Conservation (phyloP, 2,113 vertebrate genomes). For the Larimichthys crocea region DNA sequence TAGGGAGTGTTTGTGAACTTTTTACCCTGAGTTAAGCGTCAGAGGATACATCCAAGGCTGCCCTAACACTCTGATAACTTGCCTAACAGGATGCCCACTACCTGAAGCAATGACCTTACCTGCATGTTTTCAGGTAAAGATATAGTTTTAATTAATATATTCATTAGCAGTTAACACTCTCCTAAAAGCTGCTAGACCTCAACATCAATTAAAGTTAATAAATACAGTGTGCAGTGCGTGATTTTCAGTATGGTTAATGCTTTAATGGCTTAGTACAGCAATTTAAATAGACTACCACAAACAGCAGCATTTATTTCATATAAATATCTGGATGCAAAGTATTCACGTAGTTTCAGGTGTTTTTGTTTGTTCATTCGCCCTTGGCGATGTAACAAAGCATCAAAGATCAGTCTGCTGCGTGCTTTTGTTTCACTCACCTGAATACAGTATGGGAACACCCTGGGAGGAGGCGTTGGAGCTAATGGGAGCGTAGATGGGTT, state of each 20-base stretch:
- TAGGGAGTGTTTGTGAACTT: background rate
- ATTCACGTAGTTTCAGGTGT: background rate
- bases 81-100: background rate
- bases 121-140: background rate
- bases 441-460: slow-evolving; percentile 89
- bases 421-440: slow-evolving; percentile 66
- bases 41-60: background rate
- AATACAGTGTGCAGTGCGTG: no score
- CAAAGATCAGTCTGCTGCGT: slow-evolving; percentile 1
- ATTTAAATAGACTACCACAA: background rate
- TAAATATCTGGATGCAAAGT: background rate
- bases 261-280: no score
- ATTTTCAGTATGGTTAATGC: background rate
- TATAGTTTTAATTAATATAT: background rate
- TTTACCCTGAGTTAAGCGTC: background rate
- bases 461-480: slow-evolving; percentile 87
- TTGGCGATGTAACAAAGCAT: background rate
- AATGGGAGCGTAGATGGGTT: slow-evolving; percentile 85
- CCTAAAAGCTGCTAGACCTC: background rate
- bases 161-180: background rate
- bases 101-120: background rate
- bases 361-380: background rate
- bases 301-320: background rate
- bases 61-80: background rate
- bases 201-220: background rate